Evolutionary conservation across 1,140 invertebrate species (phyloP).

Genomic region (Magallana gigas): DNA sequence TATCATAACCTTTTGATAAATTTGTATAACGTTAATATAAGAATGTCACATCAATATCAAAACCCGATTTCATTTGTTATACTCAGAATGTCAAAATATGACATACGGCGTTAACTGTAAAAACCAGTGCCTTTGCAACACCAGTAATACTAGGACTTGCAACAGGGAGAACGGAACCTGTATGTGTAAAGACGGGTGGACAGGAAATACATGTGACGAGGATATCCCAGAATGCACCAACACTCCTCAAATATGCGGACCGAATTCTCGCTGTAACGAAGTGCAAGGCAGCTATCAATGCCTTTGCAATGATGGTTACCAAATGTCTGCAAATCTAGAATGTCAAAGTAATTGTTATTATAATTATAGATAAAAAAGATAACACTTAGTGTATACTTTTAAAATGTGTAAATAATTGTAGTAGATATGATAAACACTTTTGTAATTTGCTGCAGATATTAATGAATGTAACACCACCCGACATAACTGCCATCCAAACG

Average conservation of each 20-base stretch:
- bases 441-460: constrained; percentile 25
- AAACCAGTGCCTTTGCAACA: constrained; percentile 49
- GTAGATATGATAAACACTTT: not conserved
- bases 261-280: constrained; percentile 44
- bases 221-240: constrained; percentile 59
- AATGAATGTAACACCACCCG: not conserved
- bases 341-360: constrained; percentile 37
- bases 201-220: constrained; percentile 49
- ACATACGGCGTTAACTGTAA: constrained; percentile 48
- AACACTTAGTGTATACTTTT: too few species aligned
- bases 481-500: constrained; percentile 2
- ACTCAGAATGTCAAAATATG: constrained; percentile 13
- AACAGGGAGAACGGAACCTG: constrained; percentile 46
- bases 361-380: too few species aligned
- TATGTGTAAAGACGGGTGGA: constrained; percentile 59
- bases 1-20: too few species aligned
- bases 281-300: constrained; percentile 51
- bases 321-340: not conserved
- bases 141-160: constrained; percentile 48
- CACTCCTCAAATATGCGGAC: constrained; percentile 8
- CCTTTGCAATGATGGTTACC: constrained; percentile 43
- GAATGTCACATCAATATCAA: too few species aligned
- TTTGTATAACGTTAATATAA: too few species aligned
- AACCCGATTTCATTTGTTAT: too few species aligned
- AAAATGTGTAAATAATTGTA: too few species aligned